phyloP scores from a whole-genome alignment of 2,797 vertebrate species.

The Myripristis murdjan region DNA sequence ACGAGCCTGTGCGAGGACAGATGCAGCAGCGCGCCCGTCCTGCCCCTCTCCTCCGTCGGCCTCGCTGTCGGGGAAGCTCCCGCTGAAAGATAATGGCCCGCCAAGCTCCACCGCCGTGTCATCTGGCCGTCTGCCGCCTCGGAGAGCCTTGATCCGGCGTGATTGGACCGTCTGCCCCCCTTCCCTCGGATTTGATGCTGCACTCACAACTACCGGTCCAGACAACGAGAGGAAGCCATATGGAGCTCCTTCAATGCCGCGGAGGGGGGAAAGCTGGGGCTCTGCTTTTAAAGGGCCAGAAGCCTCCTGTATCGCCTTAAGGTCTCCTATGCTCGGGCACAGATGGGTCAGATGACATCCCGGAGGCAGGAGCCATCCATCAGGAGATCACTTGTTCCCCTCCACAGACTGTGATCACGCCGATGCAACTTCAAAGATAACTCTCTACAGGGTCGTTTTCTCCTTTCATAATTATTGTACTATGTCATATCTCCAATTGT shows the following conservation, averaged over 20 bases:
- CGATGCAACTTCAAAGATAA: conserved; percentile 12
- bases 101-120: conserved; percentile 59
- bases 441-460: background rate
- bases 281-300: conserved; percentile 86
- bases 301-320: conserved; percentile 52
- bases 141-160: conserved; percentile 37
- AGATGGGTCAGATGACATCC: conserved; percentile 68
- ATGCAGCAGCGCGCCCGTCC: conserved; percentile 65
- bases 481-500: background rate
- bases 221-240: conserved; percentile 69
- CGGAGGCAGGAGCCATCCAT: conserved; percentile 46
- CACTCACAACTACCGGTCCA: conserved; percentile 35
- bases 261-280: conserved; percentile 56
- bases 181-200: conserved; percentile 37
- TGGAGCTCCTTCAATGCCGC: conserved; percentile 65
- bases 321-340: conserved; percentile 36
- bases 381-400: conserved; percentile 58
- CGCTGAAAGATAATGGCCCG: conserved; percentile 47
- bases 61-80: conserved; percentile 47
- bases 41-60: conserved; percentile 63
- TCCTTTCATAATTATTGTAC: background rate
- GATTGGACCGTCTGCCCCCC: conserved; percentile 30
- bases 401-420: conserved; percentile 1
- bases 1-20: conserved; percentile 75
- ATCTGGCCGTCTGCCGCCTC: conserved; percentile 62